Base-by-base conservation (phyloP, 2,113 vertebrate genomes). In the Sigmodon hispidus region DNA sequence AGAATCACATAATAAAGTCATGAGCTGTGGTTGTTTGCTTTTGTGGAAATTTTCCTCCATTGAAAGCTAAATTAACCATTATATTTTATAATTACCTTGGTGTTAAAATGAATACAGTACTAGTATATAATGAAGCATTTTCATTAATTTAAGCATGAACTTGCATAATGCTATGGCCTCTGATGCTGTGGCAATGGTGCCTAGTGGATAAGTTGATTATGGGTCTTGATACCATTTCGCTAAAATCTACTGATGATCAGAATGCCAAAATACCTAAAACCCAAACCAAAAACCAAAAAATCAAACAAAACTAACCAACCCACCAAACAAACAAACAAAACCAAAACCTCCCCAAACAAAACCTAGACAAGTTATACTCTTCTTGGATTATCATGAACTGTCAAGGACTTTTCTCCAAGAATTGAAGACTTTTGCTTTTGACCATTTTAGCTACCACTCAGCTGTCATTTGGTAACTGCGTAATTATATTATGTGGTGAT, bases 401-500 rank as follows among this genome's bases (percentile, higher is more conserved):
- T 55, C 57, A 75, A 79, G 87, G 94, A 87, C 79, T 91, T 93
- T 91, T 67, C 61, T 67, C 50, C 50, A 21, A 34, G 83, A 87
- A 83, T 36, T 77, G 89, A 87, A 91, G 84, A 84, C 83, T 93
- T 91, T 65, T 96, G 87, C 89, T 92, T 95, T 34, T 85, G 57
- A 89, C 72, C 61, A 69, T 63, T 65, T 36, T 81, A 91, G 87
- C 92, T 93, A 95, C 94, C 94, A 65, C 48, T 97, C 90, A 94
- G 36, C 91, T 97, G 94, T 96, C 94, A 79, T 77, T 93, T 79
- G 76, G 43, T 95, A 95, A 94, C 87, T 97, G 85, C 76, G 79
- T 96, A 89, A 94, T 97, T 97, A 95, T 86, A 94, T 96, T 97
- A 97, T 92, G 94, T 96, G 65, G 81, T 90, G 85, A 90, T 95